Conservation (phyloP, 2,113 vertebrate species). For the Pomatorhinus ruficollis region DNA sequence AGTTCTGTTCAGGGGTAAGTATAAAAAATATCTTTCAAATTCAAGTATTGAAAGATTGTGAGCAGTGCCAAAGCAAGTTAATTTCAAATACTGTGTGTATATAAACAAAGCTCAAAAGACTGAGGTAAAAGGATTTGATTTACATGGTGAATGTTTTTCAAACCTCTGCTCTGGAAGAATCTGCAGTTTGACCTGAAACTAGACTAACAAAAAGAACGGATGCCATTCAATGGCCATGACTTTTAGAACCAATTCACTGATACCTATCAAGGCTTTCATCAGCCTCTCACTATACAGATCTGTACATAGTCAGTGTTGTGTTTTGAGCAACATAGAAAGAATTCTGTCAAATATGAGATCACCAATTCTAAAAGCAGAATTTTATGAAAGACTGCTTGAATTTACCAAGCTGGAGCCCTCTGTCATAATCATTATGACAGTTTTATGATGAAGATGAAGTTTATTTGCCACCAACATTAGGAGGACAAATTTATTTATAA, state of each 20-base stretch:
- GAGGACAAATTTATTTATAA: slow-evolving; percentile 80
- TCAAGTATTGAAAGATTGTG: neutral
- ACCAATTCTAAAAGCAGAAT: neutral
- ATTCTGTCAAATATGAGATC: neutral
- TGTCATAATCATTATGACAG: slow-evolving; percentile 53
- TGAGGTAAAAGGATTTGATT: neutral
- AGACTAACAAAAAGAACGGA: neutral
- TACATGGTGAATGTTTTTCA: neutral
- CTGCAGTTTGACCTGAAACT: neutral
- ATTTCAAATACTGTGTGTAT: neutral
- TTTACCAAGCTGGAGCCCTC: slow-evolving; percentile 36
- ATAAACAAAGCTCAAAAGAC: neutral
- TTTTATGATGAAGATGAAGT: slow-evolving; percentile 64
- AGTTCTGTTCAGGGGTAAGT: neutral
- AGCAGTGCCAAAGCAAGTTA: neutral
- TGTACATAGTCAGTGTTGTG: neutral
- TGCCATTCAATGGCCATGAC: neutral
- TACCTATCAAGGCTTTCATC: neutral
- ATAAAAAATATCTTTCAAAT: neutral
- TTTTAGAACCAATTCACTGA: neutral
- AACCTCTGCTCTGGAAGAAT: neutral
- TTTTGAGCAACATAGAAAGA: neutral
- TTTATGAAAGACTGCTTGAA: slow-evolving; percentile 10
- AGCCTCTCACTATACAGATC: neutral
- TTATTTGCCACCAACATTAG: slow-evolving; percentile 70